These are phyloP conservation scores for Sebastes oblongus DNA, from an alignment of 2,797 vertebrate genomes.

Conservation along the genomic window DNA sequence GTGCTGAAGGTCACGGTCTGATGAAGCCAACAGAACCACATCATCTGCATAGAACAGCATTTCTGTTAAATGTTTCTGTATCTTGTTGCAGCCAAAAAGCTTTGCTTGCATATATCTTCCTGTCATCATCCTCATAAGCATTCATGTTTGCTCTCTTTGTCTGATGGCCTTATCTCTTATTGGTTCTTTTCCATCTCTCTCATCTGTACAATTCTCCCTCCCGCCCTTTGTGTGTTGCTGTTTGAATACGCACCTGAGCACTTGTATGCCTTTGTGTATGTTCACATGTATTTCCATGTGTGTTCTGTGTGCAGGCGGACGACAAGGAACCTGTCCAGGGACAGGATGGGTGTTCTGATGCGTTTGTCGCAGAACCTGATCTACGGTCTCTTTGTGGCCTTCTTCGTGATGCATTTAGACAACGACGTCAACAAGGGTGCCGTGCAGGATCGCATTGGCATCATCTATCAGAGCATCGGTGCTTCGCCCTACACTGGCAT, in stretches of 20 bases:
- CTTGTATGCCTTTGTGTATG: background rate
- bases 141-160: too few species aligned
- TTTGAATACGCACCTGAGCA: background rate
- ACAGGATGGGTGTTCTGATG: slow-evolving; percentile 90
- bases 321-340: slow-evolving; percentile 87
- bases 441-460: slow-evolving; percentile 91
- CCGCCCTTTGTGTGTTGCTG: background rate
- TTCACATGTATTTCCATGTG: background rate
- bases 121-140: background rate
- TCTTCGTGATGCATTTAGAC: slow-evolving; percentile 88
- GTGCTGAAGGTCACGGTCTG: too few species aligned
- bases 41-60: background rate
- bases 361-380: slow-evolving; percentile 94
- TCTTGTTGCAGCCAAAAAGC: background rate
- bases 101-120: background rate
- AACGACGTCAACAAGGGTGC: slow-evolving; percentile 86
- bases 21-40: too few species aligned
- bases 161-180: too few species aligned
- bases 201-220: background rate
- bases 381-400: slow-evolving; percentile 88
- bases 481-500: slow-evolving; percentile 92
- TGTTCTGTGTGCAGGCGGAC: slow-evolving; percentile 83
- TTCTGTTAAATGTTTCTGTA: background rate
- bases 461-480: slow-evolving; percentile 91
- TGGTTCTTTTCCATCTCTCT: background rate